Evolutionary conservation across 2,888 invertebrate genomes (phyloP).

Genomic region (Cremastobaeus sp.): DNA sequence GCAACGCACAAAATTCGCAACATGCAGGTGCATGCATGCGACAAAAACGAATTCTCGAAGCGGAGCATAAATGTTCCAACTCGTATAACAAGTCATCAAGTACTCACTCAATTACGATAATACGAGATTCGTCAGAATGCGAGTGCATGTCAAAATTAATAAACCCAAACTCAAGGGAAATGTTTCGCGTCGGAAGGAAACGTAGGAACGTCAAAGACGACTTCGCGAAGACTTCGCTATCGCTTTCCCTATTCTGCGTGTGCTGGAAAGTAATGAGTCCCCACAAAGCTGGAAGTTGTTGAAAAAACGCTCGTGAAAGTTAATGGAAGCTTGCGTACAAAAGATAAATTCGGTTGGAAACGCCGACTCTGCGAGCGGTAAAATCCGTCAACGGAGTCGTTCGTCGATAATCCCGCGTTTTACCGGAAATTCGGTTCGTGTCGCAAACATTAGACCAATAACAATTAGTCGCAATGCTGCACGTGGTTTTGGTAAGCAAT

Average conservation of each 20-base stretch:
- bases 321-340: conserved; percentile 35
- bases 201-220: conserved; percentile 16
- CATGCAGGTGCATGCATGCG: too few relatives aligned
- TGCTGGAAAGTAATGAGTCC: conserved; percentile 14
- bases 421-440: too few relatives aligned
- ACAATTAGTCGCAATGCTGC: conserved; percentile 26
- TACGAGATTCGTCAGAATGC: too few relatives aligned
- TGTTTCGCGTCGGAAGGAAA: conserved; percentile 3
- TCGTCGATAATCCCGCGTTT: neutral
- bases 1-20: too few relatives aligned
- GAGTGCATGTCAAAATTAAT: conserved; percentile 2
- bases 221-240: conserved; percentile 2
- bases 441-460: conserved; percentile 11
- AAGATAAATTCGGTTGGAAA: conserved; percentile 30
- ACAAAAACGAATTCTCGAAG: too few relatives aligned
- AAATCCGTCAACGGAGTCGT: conserved; percentile 13
- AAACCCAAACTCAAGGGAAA: neutral
- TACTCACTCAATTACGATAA: too few relatives aligned
- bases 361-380: neutral
- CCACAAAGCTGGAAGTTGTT: conserved; percentile 22
- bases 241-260: conserved; percentile 8
- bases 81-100: too few relatives aligned
- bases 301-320: conserved; percentile 26
- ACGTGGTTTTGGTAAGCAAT: conserved; percentile 28
- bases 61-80: too few relatives aligned